phyloP scores from a whole-genome alignment of 2,113 vertebrate species.

The Capreolus pygargus region DNA sequence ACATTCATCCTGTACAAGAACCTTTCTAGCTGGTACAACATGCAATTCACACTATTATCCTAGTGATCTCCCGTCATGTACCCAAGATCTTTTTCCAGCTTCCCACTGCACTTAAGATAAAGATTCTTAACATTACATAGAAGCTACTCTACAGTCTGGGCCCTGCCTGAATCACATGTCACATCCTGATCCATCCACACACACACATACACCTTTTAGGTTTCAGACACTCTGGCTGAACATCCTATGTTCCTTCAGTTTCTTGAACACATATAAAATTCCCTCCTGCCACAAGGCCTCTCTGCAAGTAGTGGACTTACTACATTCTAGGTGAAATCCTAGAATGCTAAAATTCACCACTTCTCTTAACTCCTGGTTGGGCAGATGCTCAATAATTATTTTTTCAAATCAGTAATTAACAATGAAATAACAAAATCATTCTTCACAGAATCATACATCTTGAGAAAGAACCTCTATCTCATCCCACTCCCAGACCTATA shows the following conservation, averaged over 20 bases:
- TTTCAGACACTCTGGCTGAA: neutral
- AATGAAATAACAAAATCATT: conserved; percentile 18
- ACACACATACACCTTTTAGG: neutral
- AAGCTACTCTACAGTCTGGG: neutral
- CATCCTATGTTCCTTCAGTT: neutral
- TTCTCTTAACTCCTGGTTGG: neutral
- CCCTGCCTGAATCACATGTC: neutral
- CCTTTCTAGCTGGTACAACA: neutral
- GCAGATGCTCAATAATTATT: neutral
- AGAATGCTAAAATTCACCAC: neutral
- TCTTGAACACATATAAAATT: neutral
- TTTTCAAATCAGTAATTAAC: neutral
- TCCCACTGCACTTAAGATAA: neutral
- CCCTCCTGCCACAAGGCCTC: neutral
- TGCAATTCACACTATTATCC: neutral
- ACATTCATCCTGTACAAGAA: neutral
- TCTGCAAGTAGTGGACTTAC: neutral
- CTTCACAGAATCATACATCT: neutral
- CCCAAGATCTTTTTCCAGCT: neutral
- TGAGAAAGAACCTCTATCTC: neutral
- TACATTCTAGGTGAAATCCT: neutral
- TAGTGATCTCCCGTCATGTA: neutral
- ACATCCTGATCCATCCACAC: neutral
- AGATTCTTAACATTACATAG: neutral
- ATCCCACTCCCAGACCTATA: neutral